phyloP scores from a whole-genome alignment of 2,888 invertebrate genomes.

The Dynastes grantii region DNA sequence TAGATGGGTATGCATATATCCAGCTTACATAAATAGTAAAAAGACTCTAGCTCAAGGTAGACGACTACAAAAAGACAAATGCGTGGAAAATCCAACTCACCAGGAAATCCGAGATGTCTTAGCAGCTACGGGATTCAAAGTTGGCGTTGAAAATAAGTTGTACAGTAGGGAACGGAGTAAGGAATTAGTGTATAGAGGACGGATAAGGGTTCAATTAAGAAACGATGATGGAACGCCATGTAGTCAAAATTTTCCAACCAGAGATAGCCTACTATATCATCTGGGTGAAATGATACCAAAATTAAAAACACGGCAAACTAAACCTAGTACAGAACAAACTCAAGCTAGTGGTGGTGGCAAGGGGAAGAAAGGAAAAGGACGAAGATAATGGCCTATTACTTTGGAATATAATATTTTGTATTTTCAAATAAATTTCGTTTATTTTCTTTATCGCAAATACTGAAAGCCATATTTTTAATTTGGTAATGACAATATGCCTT shows the following conservation, averaged over 20 bases:
- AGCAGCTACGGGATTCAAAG: constrained; percentile 84
- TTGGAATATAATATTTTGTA: constrained; percentile 10
- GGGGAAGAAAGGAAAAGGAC: constrained; percentile 64
- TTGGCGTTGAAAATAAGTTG: constrained; percentile 93
- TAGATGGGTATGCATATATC: constrained; percentile 98
- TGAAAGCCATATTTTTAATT: too few relatives aligned
- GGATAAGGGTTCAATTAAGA: constrained; percentile 93
- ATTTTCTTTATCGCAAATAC: background rate
- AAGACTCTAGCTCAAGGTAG: constrained; percentile 93
- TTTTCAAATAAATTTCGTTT: constrained; percentile 49
- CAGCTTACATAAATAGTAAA: constrained; percentile 95
- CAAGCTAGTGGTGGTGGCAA: constrained; percentile 59
- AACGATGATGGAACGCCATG: constrained; percentile 89
- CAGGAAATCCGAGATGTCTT: constrained; percentile 96
- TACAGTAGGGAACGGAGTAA: constrained; percentile 94
- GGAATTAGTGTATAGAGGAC: constrained; percentile 87
- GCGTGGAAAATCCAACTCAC: constrained; percentile 96
- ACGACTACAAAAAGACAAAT: constrained; percentile 85
- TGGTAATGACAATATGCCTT: too few relatives aligned
- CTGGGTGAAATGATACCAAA: constrained; percentile 92
- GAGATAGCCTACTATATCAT: constrained; percentile 85
- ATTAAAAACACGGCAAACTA: constrained; percentile 84
- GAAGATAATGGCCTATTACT: constrained; percentile 49
- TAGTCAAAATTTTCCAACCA: constrained; percentile 80
- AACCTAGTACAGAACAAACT: constrained; percentile 66